Evolutionary conservation across 2,888 invertebrate genomes (phyloP).

Genomic region (Myopa testacea): DNA sequence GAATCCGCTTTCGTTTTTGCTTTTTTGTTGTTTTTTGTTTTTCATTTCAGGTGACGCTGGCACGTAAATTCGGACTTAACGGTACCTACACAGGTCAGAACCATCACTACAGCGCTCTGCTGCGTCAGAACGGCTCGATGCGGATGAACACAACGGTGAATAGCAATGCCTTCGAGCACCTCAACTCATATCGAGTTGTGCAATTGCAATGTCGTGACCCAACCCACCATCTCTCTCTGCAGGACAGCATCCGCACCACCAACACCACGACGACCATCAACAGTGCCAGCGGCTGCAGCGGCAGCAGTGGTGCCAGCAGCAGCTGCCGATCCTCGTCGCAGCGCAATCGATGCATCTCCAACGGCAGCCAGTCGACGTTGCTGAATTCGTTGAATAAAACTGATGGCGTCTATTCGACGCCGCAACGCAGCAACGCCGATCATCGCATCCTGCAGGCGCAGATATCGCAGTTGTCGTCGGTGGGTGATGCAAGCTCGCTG

Average conservation of each 20-base stretch:
- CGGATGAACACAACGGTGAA: slow-evolving; percentile 65
- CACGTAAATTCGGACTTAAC: slow-evolving; percentile 63
- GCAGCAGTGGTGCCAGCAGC: slow-evolving; percentile 44
- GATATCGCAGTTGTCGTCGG: slow-evolving; percentile 62
- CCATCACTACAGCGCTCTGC: slow-evolving; percentile 65
- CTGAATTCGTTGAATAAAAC: slow-evolving; percentile 59
- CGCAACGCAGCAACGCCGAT: slow-evolving; percentile 42
- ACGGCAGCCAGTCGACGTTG: slow-evolving; percentile 60
- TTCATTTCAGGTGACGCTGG: slow-evolving; percentile 61
- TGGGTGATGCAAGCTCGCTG: slow-evolving; percentile 62
- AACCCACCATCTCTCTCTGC: slow-evolving; percentile 65
- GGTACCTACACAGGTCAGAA: slow-evolving; percentile 60
- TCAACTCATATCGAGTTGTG: slow-evolving; percentile 63
- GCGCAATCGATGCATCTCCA: slow-evolving; percentile 61
- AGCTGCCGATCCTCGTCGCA: slow-evolving; percentile 54
- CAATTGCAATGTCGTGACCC: slow-evolving; percentile 66
- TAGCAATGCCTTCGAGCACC: slow-evolving; percentile 64
- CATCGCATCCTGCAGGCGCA: slow-evolving; percentile 61
- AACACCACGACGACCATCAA: slow-evolving; percentile 60
- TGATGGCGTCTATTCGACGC: slow-evolving; percentile 54
- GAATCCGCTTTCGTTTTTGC: slow-evolving; percentile 21
- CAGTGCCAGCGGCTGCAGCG: slow-evolving; percentile 50
- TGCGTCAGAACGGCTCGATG: slow-evolving; percentile 66
- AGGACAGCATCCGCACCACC: slow-evolving; percentile 66
- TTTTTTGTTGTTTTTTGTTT: background rate